These are phyloP conservation scores for Xestia rhomboidea DNA, from an alignment of 2,888 invertebrate species.

Conservation along the genomic window DNA sequence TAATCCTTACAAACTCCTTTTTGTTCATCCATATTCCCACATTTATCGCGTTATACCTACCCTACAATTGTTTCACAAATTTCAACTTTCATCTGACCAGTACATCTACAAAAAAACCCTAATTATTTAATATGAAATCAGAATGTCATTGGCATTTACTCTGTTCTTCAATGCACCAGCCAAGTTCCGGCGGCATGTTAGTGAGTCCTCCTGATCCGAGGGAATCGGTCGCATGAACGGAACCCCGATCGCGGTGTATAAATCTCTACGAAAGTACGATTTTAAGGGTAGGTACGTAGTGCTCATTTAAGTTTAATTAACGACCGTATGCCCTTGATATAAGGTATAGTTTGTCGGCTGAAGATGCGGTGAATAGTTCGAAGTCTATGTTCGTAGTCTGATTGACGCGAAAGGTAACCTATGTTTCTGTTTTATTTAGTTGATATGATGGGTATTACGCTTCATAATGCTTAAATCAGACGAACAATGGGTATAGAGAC, in stretches of 20 bases:
- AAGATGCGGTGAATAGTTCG: background rate
- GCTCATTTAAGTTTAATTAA: background rate
- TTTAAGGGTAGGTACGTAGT: background rate
- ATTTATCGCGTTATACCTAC: background rate
- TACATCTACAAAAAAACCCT: background rate
- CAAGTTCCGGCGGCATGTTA: background rate
- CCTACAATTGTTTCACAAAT: background rate
- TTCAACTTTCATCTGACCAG: background rate
- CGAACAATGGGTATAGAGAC: background rate
- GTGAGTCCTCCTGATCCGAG: background rate
- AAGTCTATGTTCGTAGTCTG: background rate
- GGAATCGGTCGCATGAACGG: background rate
- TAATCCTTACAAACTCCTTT: background rate
- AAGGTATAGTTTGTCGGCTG: background rate
- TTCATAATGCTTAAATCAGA: background rate
- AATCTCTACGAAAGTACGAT: background rate
- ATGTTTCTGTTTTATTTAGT: background rate
- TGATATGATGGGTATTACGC: background rate
- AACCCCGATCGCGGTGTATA: background rate
- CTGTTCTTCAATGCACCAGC: background rate
- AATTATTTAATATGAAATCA: background rate
- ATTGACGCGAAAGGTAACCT: background rate
- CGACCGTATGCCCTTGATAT: background rate
- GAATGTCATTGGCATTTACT: background rate
- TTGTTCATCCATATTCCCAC: background rate